Conservation (phyloP, 2,888 invertebrate species). For the Drosophila neutralis region DNA sequence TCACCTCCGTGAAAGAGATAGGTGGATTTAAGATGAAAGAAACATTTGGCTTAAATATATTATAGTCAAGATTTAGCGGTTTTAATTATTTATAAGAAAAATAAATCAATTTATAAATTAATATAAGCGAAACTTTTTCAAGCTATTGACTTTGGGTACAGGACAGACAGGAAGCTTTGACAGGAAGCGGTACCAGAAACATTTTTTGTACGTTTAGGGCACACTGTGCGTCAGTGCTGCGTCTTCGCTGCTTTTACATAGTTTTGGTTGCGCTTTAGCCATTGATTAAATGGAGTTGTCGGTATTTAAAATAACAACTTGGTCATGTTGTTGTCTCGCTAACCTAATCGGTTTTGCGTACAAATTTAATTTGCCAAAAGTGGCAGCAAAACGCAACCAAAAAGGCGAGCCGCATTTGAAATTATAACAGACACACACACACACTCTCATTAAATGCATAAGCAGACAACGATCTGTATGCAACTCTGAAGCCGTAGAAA, state of each 20-base stretch:
- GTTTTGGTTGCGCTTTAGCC: constrained; percentile 57
- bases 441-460: constrained; percentile 6
- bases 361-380: constrained; percentile 81
- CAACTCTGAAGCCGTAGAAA: constrained; percentile 66
- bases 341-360: constrained; percentile 80
- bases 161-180: constrained; percentile 8
- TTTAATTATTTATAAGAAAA: background rate
- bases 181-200: constrained; percentile 1
- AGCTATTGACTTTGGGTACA: background rate
- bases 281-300: constrained; percentile 80
- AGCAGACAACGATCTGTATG: constrained; percentile 47
- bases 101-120: background rate
- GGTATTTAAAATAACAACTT: constrained; percentile 81
- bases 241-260: constrained; percentile 27
- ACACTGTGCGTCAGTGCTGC: constrained; percentile 25
- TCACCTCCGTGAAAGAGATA: background rate
- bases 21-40: background rate
- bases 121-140: background rate
- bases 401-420: constrained; percentile 76
- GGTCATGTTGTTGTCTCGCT: constrained; percentile 71
- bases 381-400: constrained; percentile 78
- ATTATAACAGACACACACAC: constrained; percentile 71
- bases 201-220: background rate
- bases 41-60: background rate
- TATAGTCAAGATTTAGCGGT: background rate